phyloP scores from a whole-genome alignment of 2,888 invertebrate genomes.

The Ariolimax columbianus region DNA sequence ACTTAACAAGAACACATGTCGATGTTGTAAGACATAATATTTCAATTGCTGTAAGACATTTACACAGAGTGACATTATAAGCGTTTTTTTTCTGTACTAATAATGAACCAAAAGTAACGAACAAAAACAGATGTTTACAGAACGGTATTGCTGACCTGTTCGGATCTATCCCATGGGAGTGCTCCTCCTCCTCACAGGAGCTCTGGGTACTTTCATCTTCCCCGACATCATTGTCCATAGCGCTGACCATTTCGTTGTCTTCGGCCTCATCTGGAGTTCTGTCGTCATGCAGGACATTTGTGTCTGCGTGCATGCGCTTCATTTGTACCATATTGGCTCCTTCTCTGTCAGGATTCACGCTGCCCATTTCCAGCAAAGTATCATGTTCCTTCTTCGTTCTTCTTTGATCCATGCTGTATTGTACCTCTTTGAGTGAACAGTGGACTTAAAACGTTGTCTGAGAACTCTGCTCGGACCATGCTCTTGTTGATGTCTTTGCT shows the following conservation, averaged over 20 bases:
- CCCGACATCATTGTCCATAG: not conserved
- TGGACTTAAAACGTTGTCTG: not conserved
- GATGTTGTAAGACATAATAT: too few relatives aligned
- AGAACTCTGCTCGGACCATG: not conserved
- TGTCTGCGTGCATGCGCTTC: slow-evolving; percentile 32
- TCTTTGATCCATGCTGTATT: slow-evolving; percentile 8
- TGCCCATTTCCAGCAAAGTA: slow-evolving; percentile 33
- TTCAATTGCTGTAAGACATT: too few relatives aligned
- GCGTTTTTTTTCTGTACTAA: too few relatives aligned
- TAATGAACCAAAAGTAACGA: too few relatives aligned
- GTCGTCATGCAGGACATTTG: slow-evolving; percentile 11
- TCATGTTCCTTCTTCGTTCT: not conserved
- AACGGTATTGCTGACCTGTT: not conserved
- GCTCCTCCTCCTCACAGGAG: not conserved
- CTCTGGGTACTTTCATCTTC: slow-evolving; percentile 11
- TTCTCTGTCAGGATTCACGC: slow-evolving; percentile 12
- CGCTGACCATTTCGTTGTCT: slow-evolving; percentile 10
- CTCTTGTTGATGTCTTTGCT: not conserved
- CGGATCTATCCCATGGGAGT: slow-evolving; percentile 21
- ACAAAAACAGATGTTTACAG: not conserved
- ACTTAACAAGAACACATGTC: too few relatives aligned
- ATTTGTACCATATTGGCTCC: slow-evolving; percentile 28
- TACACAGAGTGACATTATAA: too few relatives aligned
- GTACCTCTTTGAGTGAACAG: too few relatives aligned
- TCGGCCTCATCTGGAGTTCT: slow-evolving; percentile 21